Percentiles rank a stretch among this genome's conserved stretches.
phyloP scores from a whole-genome alignment of 2,113 vertebrate species.

The Chaetura pelagica region DNA sequence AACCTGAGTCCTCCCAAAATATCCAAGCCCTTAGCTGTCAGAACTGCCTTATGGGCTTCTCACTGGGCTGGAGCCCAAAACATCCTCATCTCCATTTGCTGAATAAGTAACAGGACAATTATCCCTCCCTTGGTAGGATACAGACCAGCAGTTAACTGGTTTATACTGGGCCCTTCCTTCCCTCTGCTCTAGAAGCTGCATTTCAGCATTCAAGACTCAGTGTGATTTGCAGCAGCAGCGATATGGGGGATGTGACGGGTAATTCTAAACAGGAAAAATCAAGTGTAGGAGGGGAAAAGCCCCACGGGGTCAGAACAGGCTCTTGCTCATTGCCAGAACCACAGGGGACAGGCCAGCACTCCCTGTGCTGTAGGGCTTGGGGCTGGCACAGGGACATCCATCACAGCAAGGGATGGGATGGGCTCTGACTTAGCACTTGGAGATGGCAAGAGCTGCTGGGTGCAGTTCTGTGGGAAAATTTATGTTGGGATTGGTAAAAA shows the following conservation, averaged over 20 bases:
- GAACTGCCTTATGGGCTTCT: background rate
- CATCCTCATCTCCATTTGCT: background rate
- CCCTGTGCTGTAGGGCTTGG: background rate
- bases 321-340: background rate
- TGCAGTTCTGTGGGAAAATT: background rate
- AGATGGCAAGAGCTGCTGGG: background rate
- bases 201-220: background rate
- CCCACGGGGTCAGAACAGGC: fast-evolving
- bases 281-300: background rate
- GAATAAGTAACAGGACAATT: background rate
- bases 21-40: background rate
- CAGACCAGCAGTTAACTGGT: background rate
- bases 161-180: background rate
- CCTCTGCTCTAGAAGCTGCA: background rate
- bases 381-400: background rate
- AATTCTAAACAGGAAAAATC: too few relatives aligned
- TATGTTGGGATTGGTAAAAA: background rate
- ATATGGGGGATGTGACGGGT: too few relatives aligned
- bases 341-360: background rate
- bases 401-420: fast-evolving
- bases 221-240: too few relatives aligned
- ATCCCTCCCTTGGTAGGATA: background rate
- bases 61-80: background rate
- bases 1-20: background rate
- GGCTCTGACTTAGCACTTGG: background rate